Percentiles rank a stretch among this genome's conserved stretches.
Evolutionary conservation across 2,888 invertebrate genomes (phyloP).

Genomic region (Epicampocera succincta): DNA sequence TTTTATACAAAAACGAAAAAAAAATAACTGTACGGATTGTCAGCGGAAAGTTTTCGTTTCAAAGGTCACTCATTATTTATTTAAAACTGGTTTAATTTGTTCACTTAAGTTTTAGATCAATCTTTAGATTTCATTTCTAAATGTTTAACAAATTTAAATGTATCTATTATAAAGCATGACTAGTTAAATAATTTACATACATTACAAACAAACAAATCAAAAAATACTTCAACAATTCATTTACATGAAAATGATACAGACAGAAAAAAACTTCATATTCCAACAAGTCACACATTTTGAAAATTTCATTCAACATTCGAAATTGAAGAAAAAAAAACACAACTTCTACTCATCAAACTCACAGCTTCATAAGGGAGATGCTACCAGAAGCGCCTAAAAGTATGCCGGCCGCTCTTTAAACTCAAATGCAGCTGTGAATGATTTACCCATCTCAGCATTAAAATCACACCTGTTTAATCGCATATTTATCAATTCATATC

Average conservation of each 20-base stretch:
- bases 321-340: no score
- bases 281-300: not conserved
- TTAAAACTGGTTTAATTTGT: constrained; percentile 48
- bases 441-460: not conserved
- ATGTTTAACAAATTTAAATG: constrained; percentile 12
- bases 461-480: no score
- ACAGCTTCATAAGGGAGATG: no score
- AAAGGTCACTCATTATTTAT: constrained; percentile 67
- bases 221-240: constrained; percentile 61
- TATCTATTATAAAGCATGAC: constrained; percentile 49
- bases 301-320: not conserved
- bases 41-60: constrained; percentile 66
- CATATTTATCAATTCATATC: no score
- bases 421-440: constrained; percentile 14
- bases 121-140: not conserved
- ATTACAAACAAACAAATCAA: constrained; percentile 10
- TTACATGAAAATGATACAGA: constrained; percentile 38
- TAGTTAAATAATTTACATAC: constrained; percentile 19
- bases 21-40: constrained; percentile 47
- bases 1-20: constrained; percentile 59
- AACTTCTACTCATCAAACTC: no score
- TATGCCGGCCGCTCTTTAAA: not conserved
- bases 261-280: not conserved
- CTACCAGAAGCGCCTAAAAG: no score
- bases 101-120: not conserved